These are phyloP conservation scores for Australoheros scitulus DNA, from an alignment of 2,113 vertebrate species.

Conservation along the genomic window DNA sequence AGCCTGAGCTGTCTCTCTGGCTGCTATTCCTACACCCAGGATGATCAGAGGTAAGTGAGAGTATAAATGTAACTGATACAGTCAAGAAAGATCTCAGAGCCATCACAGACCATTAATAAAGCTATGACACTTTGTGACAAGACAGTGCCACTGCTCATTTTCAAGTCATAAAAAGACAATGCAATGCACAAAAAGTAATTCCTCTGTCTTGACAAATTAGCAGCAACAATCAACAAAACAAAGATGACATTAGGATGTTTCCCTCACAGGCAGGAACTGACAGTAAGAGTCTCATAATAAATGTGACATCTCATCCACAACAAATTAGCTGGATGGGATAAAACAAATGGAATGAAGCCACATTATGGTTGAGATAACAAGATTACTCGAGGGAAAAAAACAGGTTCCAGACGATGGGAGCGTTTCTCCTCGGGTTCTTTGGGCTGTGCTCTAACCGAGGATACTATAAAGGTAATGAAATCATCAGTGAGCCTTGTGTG, in stretches of 20 bases:
- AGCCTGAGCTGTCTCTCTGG: constrained; percentile 94
- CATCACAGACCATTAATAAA: neutral
- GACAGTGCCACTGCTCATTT: neutral
- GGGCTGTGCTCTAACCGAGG: neutral
- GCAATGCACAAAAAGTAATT: neutral
- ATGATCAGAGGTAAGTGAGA: neutral
- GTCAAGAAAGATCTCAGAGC: neutral
- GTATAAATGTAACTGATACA: neutral
- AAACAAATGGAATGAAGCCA: neutral
- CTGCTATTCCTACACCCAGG: constrained; percentile 88
- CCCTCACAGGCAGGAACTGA: neutral
- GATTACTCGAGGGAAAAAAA: neutral
- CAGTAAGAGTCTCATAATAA: neutral
- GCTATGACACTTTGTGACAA: neutral
- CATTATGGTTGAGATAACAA: neutral
- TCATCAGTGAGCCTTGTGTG: neutral
- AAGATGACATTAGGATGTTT: neutral
- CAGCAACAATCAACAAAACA: neutral
- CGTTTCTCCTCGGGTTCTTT: neutral
- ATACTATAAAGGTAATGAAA: constrained; percentile 1
- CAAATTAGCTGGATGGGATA: neutral
- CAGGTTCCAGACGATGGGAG: neutral
- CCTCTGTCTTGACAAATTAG: neutral
- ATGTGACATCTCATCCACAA: constrained; percentile 11
- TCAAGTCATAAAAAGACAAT: neutral